Percentiles rank a stretch among this genome's conserved stretches.
These are phyloP conservation scores for Callyntrura guangdongensis DNA, from an alignment of 2,888 invertebrate genomes.

Conservation along the genomic window DNA sequence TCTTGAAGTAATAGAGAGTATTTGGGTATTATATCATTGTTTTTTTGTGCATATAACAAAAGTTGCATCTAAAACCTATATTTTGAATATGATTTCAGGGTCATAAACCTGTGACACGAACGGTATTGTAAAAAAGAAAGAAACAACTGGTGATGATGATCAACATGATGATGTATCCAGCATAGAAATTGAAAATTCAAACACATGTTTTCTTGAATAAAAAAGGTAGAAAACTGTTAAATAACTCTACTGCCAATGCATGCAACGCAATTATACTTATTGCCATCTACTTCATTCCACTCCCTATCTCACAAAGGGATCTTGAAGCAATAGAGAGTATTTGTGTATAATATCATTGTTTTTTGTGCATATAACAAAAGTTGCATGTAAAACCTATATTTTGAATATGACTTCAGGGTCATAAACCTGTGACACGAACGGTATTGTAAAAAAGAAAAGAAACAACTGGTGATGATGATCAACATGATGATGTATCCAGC, in stretches of 20 bases:
- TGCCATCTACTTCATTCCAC: not conserved
- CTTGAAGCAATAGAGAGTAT: not conserved
- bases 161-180: constrained; percentile 3
- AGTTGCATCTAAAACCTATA: constrained; percentile 42
- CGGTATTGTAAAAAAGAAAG: not conserved
- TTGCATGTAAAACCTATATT: constrained; percentile 52
- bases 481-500: constrained; percentile 12
- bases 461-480: constrained; percentile 12
- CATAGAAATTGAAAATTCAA: constrained; percentile 10
- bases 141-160: constrained; percentile 18
- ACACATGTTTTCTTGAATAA: too few species aligned
- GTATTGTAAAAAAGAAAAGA: not conserved
- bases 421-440: constrained; percentile 71
- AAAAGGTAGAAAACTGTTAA: not conserved
- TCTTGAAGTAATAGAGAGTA: not conserved
- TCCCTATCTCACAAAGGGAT: constrained; percentile 10
- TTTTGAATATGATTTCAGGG: constrained; percentile 41
- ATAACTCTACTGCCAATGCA: not conserved
- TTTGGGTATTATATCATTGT: constrained; percentile 17
- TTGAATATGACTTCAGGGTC: constrained; percentile 47
- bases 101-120: constrained; percentile 74
- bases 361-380: not conserved
- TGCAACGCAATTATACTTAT: constrained; percentile 22
- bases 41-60: not conserved
- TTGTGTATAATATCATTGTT: constrained; percentile 18